Evolutionary conservation across 2,113 vertebrate species (phyloP).

Genomic region (Asarcornis scutulata): DNA sequence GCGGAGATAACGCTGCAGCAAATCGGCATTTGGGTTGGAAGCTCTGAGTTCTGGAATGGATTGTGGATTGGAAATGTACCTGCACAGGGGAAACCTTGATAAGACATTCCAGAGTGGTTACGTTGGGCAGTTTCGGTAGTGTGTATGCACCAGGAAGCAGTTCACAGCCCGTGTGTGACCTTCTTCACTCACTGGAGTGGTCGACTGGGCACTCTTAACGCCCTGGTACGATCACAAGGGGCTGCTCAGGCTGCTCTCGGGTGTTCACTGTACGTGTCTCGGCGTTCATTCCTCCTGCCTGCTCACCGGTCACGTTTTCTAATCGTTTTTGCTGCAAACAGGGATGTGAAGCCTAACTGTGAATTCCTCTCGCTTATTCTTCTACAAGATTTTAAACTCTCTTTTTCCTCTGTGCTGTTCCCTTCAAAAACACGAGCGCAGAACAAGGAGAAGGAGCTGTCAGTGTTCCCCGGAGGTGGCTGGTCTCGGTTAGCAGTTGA

Average conservation of each 20-base stretch:
- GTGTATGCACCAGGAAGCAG: background rate
- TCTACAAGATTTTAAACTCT: background rate
- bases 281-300: background rate
- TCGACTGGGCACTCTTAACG: background rate
- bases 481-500: background rate
- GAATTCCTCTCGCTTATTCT: background rate
- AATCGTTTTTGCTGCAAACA: background rate
- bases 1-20: background rate
- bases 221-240: background rate
- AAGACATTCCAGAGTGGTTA: background rate
- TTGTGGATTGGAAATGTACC: background rate
- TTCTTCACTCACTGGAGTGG: background rate
- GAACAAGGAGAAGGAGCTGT: background rate
- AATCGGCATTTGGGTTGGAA: background rate
- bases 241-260: background rate
- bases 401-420: background rate
- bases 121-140: background rate
- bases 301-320: background rate
- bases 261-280: background rate
- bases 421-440: background rate
- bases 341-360: background rate
- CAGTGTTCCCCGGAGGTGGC: background rate
- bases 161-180: rapidly evolving
- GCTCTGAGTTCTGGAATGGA: background rate
- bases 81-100: rapidly evolving